These are phyloP conservation scores for Drosophila obscura DNA, from an alignment of 1,140 invertebrate species.

Conservation along the genomic window DNA sequence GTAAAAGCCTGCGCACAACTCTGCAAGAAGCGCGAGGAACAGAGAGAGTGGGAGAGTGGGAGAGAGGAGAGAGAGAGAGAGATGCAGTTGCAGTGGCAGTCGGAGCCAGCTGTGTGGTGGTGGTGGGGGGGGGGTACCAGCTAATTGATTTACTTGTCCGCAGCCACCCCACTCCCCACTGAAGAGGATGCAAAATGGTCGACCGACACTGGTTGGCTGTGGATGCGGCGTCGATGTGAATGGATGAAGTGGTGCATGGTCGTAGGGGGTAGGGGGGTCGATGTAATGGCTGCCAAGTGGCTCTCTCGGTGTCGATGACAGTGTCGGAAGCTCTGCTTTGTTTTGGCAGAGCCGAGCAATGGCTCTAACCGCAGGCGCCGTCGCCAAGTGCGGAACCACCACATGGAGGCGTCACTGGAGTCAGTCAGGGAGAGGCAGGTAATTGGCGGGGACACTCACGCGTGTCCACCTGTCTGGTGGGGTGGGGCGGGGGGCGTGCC, in stretches of 20 bases:
- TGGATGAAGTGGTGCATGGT: constrained; percentile 28
- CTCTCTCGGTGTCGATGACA: constrained; percentile 20
- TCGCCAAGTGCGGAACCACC: neutral
- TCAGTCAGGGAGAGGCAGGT: constrained; percentile 11
- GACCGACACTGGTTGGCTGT: constrained; percentile 42
- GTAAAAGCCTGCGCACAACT: constrained; percentile 23
- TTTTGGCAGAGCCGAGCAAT: no score
- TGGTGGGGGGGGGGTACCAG: constrained; percentile 31
- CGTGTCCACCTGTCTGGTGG: neutral
- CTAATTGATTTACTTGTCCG: constrained; percentile 70
- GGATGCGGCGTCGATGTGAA: neutral
- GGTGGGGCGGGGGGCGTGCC: neutral
- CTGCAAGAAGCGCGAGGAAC: neutral
- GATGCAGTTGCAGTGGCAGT: constrained; percentile 37
- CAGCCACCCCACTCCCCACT: constrained; percentile 5
- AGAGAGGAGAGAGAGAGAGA: constrained; percentile 9
- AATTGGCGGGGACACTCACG: constrained; percentile 8
- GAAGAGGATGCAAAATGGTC: constrained; percentile 6
- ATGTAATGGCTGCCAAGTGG: constrained; percentile 56
- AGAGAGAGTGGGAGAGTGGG: constrained; percentile 8
- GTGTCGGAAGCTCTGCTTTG: neutral
- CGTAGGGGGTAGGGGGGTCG: constrained; percentile 15
- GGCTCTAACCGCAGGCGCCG: no score
- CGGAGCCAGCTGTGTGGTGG: constrained; percentile 29
- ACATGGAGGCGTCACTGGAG: neutral